Base-by-base conservation (phyloP, 2,113 vertebrate genomes). In the Ramphastos sulfuratus region DNA sequence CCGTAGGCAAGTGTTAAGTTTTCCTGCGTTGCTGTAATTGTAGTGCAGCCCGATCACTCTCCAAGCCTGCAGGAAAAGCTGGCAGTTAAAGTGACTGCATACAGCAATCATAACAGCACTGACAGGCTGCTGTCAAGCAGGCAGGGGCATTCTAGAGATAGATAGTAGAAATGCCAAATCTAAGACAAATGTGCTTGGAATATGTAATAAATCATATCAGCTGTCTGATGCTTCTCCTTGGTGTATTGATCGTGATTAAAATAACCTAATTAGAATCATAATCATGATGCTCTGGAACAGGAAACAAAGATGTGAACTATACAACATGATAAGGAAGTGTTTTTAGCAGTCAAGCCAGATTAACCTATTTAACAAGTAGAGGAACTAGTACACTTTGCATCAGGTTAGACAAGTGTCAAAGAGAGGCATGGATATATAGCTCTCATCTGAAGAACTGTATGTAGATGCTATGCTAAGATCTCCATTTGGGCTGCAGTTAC, bases 221-320 rank as follows among this genome's bases (percentile, higher is more conserved):
- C 60, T 94, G 61, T 67, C 93, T 70, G 79, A 55, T 65, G 63
- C 20, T 48, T 94, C 84, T 96, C 85, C 78, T 92, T 92, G 88
- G 93, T 86, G 77, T 80, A 95, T 86, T 64, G 91, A 96, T 92
- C 21, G 9, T 85, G 92, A 97, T 96, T 97, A 95, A 97, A 97
- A 95, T 94, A 80, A 95, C 94, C 81, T 96, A 94, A 95, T 96
- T 96, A 90, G 81, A 96, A 92, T 92, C 12, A 1, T 66, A 90
- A 88, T 91, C 66, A 81, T 59, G 72, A 93, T 9, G 19, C 19
- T 21, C 37, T 37, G 61, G 87, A 92, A 85, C 28, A 48, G 79
- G 64, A 83, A 92, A 66, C 81, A 74, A 65, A 74, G 59, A 61
- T 24, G 76, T 60, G 44, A 91, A 39, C 30, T 48, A 10, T 44